Conservation (phyloP, 2,113 vertebrate genomes). For the Epinephelus lanceolatus region DNA sequence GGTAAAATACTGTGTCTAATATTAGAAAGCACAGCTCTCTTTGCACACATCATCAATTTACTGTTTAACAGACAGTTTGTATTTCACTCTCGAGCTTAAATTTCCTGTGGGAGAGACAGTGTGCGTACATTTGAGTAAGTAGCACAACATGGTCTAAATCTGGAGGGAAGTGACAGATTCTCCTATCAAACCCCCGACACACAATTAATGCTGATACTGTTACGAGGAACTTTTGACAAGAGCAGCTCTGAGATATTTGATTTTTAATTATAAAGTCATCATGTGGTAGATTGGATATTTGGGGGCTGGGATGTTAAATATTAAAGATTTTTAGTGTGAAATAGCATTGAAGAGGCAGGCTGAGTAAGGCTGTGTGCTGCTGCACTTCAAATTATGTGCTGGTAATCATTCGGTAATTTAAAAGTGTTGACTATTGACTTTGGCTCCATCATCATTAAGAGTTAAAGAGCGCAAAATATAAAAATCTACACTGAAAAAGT, state of each 20-base stretch:
- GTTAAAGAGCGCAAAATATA: conserved; percentile 13
- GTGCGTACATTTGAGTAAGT: conserved; percentile 29
- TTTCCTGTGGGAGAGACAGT: conserved; percentile 43
- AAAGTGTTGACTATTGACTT: conserved; percentile 27
- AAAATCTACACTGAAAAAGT: background rate
- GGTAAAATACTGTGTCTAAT: conserved; percentile 54
- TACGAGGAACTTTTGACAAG: background rate
- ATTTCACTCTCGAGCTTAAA: conserved; percentile 47
- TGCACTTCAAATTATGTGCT: conserved; percentile 30
- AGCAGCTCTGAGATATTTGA: conserved; percentile 7
- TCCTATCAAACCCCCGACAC: background rate
- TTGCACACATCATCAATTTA: conserved; percentile 50
- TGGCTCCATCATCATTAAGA: conserved; percentile 6
- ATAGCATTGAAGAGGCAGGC: background rate
- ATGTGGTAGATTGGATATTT: conserved; percentile 23
- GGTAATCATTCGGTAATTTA: conserved; percentile 10
- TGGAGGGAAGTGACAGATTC: conserved; percentile 3
- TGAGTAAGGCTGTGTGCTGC: background rate
- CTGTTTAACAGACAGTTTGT: conserved; percentile 54
- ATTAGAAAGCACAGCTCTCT: conserved; percentile 59
- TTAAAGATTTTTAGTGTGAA: conserved; percentile 7
- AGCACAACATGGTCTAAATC: conserved; percentile 14
- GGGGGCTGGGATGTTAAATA: conserved; percentile 21
- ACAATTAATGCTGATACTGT: background rate
- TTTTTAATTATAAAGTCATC: conserved; percentile 41